phyloP scores from a whole-genome alignment of 2,888 invertebrate genomes.

The Ophonus ardosiacus region DNA sequence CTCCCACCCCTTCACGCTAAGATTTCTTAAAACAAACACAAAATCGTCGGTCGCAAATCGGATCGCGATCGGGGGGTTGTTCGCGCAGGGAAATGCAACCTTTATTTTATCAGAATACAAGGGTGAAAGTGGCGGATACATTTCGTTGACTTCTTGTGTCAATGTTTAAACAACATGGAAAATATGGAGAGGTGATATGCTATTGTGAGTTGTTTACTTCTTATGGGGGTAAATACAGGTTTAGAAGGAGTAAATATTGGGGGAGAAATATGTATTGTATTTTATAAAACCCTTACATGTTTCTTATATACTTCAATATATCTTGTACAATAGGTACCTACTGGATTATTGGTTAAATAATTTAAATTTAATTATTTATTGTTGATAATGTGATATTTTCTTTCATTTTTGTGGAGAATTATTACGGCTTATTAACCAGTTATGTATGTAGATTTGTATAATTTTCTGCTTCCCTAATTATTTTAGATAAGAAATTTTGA shows the following conservation, averaged over 20 bases:
- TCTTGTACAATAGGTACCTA: not conserved
- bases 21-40: conserved; percentile 60
- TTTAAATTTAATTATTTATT: too few species aligned
- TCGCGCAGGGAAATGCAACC: conserved; percentile 10
- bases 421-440: too few species aligned
- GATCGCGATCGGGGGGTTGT: conserved; percentile 2
- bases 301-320: not conserved
- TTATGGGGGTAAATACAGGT: not conserved
- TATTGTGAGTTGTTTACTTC: conserved; percentile 54
- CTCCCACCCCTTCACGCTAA: conserved; percentile 32
- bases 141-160: conserved; percentile 49
- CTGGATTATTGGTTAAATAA: too few species aligned
- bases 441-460: too few species aligned
- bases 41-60: conserved; percentile 59
- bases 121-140: not conserved
- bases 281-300: not conserved
- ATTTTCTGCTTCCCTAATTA: too few species aligned
- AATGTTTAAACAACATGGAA: conserved; percentile 58
- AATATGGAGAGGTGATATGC: conserved; percentile 56
- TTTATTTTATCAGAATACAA: not conserved
- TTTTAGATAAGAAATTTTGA: too few species aligned
- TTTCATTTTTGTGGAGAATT: too few species aligned
- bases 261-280: not conserved
- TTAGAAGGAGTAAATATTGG: not conserved
- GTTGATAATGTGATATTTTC: too few species aligned